Evolutionary conservation across 2,113 vertebrate genomes (phyloP).

Genomic region (Lamprotornis superbus): DNA sequence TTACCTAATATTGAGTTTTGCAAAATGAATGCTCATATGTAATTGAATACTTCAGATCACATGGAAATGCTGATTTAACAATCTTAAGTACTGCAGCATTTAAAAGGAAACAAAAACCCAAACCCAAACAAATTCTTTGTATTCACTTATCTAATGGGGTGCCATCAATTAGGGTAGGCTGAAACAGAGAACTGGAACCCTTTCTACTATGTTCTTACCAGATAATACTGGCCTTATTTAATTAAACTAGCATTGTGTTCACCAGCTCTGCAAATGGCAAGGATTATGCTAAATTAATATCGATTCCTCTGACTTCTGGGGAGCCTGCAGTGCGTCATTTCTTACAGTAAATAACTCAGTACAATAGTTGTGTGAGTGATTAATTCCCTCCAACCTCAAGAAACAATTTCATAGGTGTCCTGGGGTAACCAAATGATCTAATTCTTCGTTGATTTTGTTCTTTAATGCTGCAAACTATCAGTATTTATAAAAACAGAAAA

Average conservation of each 20-base stretch:
- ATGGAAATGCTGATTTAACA: slow-evolving; percentile 79
- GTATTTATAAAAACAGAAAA: slow-evolving; percentile 73
- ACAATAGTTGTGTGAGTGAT: slow-evolving; percentile 43
- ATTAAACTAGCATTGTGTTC: slow-evolving; percentile 46
- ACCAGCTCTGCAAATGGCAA: slow-evolving; percentile 43
- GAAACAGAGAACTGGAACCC: slow-evolving; percentile 61
- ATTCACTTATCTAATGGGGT: slow-evolving; percentile 70
- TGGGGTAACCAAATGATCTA: slow-evolving; percentile 27
- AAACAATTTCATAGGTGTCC: slow-evolving; percentile 31
- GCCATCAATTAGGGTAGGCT: slow-evolving; percentile 54
- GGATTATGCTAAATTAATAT: slow-evolving; percentile 52
- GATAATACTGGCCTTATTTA: slow-evolving; percentile 58
- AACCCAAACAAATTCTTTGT: slow-evolving; percentile 53
- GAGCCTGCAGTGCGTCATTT: slow-evolving; percentile 47
- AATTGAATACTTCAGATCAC: slow-evolving; percentile 79
- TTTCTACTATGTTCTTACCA: slow-evolving; percentile 24
- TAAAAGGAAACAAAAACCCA: slow-evolving; percentile 53
- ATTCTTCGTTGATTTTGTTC: slow-evolving; percentile 67
- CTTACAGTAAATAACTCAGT: slow-evolving; percentile 56
- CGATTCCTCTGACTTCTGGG: slow-evolving; percentile 21
- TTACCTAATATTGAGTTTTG: slow-evolving; percentile 84
- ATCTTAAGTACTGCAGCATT: slow-evolving; percentile 75
- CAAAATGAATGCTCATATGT: slow-evolving; percentile 79
- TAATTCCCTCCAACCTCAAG: slow-evolving; percentile 33
- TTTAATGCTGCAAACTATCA: slow-evolving; percentile 75